Conservation (phyloP, 2,797 vertebrate species). For the Amblyraja radiata region DNA sequence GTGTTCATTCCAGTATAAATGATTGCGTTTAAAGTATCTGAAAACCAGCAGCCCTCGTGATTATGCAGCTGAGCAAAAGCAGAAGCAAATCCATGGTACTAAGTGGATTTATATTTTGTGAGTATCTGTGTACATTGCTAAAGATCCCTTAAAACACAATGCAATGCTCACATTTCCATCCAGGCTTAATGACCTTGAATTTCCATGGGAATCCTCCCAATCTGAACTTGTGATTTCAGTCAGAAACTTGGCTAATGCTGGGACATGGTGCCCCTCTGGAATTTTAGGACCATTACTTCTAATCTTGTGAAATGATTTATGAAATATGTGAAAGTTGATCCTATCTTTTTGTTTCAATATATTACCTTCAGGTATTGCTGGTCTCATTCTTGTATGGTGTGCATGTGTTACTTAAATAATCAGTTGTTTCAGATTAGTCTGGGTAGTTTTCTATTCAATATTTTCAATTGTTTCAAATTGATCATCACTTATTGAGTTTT, state of each 20-base stretch:
- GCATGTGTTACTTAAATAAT: slow-evolving; percentile 59
- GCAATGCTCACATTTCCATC: slow-evolving; percentile 35
- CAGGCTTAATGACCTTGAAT: slow-evolving; percentile 34
- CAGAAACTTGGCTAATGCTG: neutral
- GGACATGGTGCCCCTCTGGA: neutral
- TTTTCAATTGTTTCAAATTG: slow-evolving; percentile 54
- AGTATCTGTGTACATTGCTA: neutral
- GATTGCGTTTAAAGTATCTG: neutral
- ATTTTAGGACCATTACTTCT: slow-evolving; percentile 49
- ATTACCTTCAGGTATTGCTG: slow-evolving; percentile 54
- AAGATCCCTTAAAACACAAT: slow-evolving; percentile 1
- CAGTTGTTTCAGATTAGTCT: slow-evolving; percentile 63
- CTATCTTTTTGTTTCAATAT: slow-evolving; percentile 43
- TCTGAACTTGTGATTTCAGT: neutral
- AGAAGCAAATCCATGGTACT: neutral
- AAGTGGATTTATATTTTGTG: neutral
- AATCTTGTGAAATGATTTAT: slow-evolving; percentile 45
- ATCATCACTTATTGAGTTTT: neutral
- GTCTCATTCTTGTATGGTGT: slow-evolving; percentile 51
- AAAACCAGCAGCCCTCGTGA: neutral
- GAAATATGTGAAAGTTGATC: slow-evolving; percentile 56
- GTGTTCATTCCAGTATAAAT: neutral
- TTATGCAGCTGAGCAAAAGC: neutral
- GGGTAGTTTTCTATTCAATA: slow-evolving; percentile 56
- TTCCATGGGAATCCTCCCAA: neutral